A percentile compares a stretch with the other conserved stretches of the same genome.
phyloP scores from a whole-genome alignment of 2,797 vertebrate species.

The Notolabrus celidotus region DNA sequence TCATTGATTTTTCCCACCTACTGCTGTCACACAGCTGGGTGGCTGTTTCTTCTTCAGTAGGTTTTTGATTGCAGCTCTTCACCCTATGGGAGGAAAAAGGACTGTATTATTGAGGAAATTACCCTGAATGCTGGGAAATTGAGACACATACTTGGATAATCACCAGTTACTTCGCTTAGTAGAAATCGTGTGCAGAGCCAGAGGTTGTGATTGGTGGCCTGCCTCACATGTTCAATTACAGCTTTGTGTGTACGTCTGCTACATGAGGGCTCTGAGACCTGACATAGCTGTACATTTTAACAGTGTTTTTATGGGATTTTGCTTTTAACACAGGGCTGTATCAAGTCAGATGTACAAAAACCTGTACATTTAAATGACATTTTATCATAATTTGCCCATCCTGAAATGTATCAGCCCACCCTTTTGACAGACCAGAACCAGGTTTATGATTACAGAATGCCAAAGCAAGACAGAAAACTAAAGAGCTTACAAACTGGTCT shows the following conservation, averaged over 20 bases:
- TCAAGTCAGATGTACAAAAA: too few species aligned
- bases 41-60: constrained; percentile 27
- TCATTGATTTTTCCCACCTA: constrained; percentile 46
- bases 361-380: neutral
- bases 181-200: constrained; percentile 42
- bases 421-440: too few species aligned
- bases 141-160: constrained; percentile 43
- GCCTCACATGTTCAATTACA: constrained; percentile 11
- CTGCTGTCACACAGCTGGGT: constrained; percentile 61
- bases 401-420: too few species aligned
- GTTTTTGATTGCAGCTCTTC: constrained; percentile 56
- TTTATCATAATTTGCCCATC: neutral
- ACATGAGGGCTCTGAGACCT: neutral
- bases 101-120: constrained; percentile 46
- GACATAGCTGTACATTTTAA: too few species aligned
- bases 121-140: constrained; percentile 59
- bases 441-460: too few species aligned
- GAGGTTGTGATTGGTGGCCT: constrained; percentile 41
- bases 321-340: too few species aligned
- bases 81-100: neutral
- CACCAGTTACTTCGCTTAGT: constrained; percentile 18
- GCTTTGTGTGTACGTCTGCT: neutral
- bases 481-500: too few species aligned
- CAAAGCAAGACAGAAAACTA: too few species aligned
- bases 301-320: too few species aligned